These are phyloP conservation scores for Myocastor coypus DNA, from an alignment of 2,113 vertebrate genomes.

Conservation along the genomic window DNA sequence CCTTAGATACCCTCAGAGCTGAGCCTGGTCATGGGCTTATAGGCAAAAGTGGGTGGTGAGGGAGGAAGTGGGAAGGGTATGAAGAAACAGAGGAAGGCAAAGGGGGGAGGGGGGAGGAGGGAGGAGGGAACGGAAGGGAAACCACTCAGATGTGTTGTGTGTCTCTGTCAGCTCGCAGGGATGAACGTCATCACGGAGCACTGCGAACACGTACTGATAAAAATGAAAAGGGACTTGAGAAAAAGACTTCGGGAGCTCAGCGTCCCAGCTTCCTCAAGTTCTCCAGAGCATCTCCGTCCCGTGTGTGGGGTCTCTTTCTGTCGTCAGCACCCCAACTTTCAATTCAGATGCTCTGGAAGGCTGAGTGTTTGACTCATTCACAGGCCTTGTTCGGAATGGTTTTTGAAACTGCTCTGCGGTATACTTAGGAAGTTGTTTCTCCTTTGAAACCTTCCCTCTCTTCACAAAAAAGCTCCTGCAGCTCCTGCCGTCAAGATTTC, in stretches of 20 bases:
- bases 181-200: background rate
- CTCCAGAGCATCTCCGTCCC: background rate
- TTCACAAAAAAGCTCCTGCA: too few relatives aligned
- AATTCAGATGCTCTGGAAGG: background rate
- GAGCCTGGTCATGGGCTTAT: background rate
- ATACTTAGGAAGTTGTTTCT: too few relatives aligned
- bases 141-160: background rate
- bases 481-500: too few relatives aligned
- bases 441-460: too few relatives aligned
- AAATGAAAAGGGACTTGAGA: background rate
- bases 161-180: background rate
- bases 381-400: too few relatives aligned
- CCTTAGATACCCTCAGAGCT: background rate
- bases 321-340: background rate
- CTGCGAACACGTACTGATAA: background rate
- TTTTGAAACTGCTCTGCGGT: too few relatives aligned
- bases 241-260: background rate
- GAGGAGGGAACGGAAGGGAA: background rate
- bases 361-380: background rate
- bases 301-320: background rate
- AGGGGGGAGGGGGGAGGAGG: background rate
- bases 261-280: background rate
- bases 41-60: background rate
- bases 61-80: background rate
- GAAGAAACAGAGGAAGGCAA: background rate